Evolutionary conservation across 2,113 vertebrate genomes (phyloP).

Genomic region (Callithrix jacchus): DNA sequence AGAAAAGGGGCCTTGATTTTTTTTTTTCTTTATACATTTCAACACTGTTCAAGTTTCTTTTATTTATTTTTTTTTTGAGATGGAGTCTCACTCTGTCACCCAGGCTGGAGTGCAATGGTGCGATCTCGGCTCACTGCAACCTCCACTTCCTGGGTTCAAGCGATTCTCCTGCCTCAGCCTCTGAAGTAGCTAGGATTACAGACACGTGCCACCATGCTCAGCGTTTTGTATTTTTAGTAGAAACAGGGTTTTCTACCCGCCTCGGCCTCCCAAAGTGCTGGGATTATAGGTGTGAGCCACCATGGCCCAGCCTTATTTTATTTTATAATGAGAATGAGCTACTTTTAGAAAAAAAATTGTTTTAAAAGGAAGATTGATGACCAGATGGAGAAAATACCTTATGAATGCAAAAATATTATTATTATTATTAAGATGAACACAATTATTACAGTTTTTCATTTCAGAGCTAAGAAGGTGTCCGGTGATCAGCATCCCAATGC

Average conservation of each 20-base stretch:
- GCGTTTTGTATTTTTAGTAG: no score
- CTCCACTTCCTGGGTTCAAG: no score
- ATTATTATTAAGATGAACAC: conserved; percentile 27
- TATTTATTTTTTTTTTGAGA: no score
- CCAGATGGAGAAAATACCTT: not conserved
- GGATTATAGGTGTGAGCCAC: no score
- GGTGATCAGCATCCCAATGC: not conserved
- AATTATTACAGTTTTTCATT: not conserved
- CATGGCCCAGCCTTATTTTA: not conserved
- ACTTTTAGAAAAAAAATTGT: not conserved
- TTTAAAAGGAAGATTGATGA: not conserved
- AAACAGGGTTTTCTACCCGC: no score
- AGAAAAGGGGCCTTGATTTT: not conserved
- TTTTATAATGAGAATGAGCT: not conserved
- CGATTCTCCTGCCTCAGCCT: no score
- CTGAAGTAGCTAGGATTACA: no score
- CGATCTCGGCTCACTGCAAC: no score
- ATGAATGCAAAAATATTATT: not conserved
- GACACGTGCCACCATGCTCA: no score
- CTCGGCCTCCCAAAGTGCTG: no score
- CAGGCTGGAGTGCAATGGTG: no score
- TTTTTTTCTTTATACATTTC: conserved; percentile 31
- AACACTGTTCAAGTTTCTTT: not conserved
- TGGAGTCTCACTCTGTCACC: no score
- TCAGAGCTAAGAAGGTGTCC: not conserved